Percentiles rank a stretch among this genome's conserved stretches.
Evolutionary conservation across 2,797 vertebrate species (phyloP).

Genomic region (Numenius phaeopus): DNA sequence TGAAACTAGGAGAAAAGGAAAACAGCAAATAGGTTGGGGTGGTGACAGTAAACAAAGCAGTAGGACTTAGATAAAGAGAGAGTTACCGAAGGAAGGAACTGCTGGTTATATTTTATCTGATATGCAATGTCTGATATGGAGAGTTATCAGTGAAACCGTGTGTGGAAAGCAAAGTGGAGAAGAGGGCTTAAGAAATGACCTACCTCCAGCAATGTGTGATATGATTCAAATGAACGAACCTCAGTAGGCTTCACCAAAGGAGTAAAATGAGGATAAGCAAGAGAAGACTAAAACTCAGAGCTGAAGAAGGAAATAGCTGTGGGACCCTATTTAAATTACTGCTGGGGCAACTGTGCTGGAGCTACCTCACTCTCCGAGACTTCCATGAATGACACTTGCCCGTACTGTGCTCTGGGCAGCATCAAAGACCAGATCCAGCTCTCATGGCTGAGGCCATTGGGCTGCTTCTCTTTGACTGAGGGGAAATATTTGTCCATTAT

Average conservation of each 20-base stretch:
- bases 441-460: neutral
- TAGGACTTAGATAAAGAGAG: neutral
- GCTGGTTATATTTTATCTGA: neutral
- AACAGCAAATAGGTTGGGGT: neutral
- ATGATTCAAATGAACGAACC: neutral
- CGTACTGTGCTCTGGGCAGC: neutral
- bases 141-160: neutral
- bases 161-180: neutral
- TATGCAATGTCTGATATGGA: neutral
- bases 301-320: neutral
- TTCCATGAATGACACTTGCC: neutral
- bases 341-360: neutral
- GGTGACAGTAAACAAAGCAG: neutral
- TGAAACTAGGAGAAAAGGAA: neutral
- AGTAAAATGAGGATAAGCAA: neutral
- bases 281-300: neutral
- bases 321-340: neutral
- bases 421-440: neutral
- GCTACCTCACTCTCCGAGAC: accelerated
- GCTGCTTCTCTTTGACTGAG: neutral
- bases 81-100: neutral
- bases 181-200: neutral
- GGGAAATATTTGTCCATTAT: neutral
- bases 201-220: neutral
- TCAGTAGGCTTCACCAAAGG: neutral